Evolutionary conservation across 1,140 invertebrate species (phyloP), one percentile per base, ranked within the genome.

Genomic region (Aphaenogaster floridana): DNA sequence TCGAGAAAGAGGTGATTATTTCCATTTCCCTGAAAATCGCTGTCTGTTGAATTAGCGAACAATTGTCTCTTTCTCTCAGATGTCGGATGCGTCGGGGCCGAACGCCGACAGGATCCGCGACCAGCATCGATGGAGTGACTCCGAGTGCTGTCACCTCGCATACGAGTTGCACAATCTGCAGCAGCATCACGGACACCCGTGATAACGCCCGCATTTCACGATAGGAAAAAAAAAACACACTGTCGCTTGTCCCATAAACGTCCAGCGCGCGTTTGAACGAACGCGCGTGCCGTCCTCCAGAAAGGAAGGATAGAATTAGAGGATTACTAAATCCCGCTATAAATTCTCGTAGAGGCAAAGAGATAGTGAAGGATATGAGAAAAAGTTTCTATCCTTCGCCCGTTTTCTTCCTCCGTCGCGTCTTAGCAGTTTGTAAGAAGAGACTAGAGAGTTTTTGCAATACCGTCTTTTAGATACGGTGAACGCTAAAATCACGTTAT

Each of bases 81-180:
- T 88, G 48, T 92, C 92, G 1, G 93, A 94, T 69, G 64, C 57
- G 21, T 91, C 90, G 8, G 91, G 52, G 34, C 21, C 69, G 59
- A 93, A 86, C 86, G 54, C 42, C 57, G 90, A 86, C 7, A 92
- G 54, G 21, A 91, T 93, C 42, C 88, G 90, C 0, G 94, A 95
- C 0, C 93, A 94, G 8, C 93, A 95, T 74, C 92, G 92, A 17
- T 95, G 95, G 94, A 95, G 94, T 42, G 94, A 95, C 39, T 95
- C 94, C 3, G 95, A 95, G 74, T 95, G 93, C 66, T 95, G 94
- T 74, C 94, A 95, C n/a, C 91, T 95, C 71, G 91, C 94, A 13
- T 95, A 95, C 54, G 94, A 95, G 72, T 84, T 95, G 50, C 94
- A 95, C 17, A 93, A 92, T 87, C 88, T 95, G 28, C 93, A 93